A percentile compares a stretch with the other conserved stretches of the same genome.
Evolutionary conservation across 2,113 vertebrate species (phyloP).

Genomic region (Thunnus thynnus): DNA sequence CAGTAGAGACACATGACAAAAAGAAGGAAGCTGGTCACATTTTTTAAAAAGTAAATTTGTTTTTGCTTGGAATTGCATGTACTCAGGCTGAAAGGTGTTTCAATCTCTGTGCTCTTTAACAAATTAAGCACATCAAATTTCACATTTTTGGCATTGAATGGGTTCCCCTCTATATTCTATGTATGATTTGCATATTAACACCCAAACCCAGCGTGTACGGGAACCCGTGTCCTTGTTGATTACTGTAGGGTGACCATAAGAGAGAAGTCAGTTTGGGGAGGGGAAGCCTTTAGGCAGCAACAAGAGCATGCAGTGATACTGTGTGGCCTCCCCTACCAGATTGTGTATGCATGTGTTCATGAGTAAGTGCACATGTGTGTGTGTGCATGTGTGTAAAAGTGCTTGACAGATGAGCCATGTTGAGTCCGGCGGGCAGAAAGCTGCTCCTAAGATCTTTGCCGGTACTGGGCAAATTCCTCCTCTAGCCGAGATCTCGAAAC

Average conservation of each 20-base stretch:
- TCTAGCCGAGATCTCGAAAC: slow-evolving; percentile 48
- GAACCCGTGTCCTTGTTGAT: slow-evolving; percentile 41
- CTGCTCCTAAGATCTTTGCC: slow-evolving; percentile 70
- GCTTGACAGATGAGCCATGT: slow-evolving; percentile 66
- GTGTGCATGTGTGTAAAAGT: slow-evolving; percentile 24
- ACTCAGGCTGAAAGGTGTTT: not conserved
- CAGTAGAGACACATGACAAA: too few species aligned
- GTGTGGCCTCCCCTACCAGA: slow-evolving; percentile 32
- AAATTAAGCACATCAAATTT: not conserved
- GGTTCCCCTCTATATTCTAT: not conserved
- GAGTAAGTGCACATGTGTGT: not conserved
- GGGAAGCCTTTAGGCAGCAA: slow-evolving; percentile 33
- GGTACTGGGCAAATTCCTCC: slow-evolving; percentile 50
- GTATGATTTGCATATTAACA: slow-evolving; percentile 5
- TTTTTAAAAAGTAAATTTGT: too few species aligned
- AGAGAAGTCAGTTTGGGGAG: slow-evolving; percentile 30
- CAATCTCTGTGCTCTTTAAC: not conserved
- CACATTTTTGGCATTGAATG: not conserved
- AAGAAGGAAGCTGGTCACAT: too few species aligned
- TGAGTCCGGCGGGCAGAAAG: slow-evolving; percentile 68
- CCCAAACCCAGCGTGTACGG: not conserved
- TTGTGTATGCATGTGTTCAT: slow-evolving; percentile 21
- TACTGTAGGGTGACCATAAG: slow-evolving; percentile 46
- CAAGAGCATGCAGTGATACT: slow-evolving; percentile 42
- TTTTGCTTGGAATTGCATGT: too few species aligned